These are phyloP conservation scores for Leptosomus discolor DNA, from an alignment of 2,113 vertebrate species.

Conservation along the genomic window DNA sequence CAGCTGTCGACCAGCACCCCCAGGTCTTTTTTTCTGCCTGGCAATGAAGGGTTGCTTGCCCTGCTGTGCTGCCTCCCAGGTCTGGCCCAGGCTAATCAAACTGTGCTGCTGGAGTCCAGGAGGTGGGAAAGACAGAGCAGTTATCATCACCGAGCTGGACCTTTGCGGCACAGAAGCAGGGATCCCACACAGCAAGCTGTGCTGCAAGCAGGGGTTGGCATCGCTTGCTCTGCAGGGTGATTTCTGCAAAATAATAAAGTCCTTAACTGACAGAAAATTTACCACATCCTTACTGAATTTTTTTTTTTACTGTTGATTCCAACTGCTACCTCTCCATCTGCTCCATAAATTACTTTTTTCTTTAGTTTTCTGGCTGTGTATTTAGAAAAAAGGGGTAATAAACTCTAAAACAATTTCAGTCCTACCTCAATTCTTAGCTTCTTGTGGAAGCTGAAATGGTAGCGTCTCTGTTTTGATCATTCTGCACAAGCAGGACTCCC, in stretches of 20 bases:
- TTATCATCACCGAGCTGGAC: fast-evolving
- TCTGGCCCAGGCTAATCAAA: fast-evolving
- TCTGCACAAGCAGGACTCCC: not conserved
- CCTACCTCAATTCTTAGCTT: not conserved
- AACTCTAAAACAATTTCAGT: not conserved
- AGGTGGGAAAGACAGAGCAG: not conserved
- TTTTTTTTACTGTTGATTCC: not conserved
- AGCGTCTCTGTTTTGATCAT: not conserved
- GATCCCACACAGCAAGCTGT: fast-evolving
- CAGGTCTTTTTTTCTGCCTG: too few relatives aligned
- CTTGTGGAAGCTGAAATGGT: not conserved
- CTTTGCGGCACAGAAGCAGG: not conserved
- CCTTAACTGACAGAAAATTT: not conserved
- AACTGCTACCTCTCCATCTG: not conserved
- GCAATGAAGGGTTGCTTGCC: too few relatives aligned
- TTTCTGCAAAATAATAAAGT: not conserved
- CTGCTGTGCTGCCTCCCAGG: not conserved
- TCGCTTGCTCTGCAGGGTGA: fast-evolving
- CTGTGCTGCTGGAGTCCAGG: fast-evolving
- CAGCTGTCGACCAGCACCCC: too few relatives aligned
- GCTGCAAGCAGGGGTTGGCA: fast-evolving
- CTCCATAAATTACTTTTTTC: not conserved
- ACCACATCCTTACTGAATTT: not conserved
- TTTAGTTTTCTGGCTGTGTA: not conserved
- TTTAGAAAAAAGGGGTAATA: not conserved